phyloP scores from a whole-genome alignment of 2,888 invertebrate species.

The Eilema caniola region DNA sequence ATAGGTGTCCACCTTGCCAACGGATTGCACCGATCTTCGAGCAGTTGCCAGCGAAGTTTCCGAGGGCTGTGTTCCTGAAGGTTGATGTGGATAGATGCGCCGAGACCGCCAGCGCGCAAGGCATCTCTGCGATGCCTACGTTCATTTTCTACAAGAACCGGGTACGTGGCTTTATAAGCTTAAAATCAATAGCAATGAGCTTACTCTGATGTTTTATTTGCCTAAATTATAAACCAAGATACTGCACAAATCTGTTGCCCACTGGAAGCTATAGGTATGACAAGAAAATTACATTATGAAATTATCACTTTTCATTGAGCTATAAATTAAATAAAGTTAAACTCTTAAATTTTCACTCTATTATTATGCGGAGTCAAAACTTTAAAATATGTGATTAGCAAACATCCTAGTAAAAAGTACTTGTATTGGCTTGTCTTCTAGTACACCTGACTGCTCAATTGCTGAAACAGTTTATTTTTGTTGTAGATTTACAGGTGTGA shows the following conservation, averaged over 20 bases:
- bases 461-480: too few species aligned
- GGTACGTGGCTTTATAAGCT: slow-evolving; percentile 70
- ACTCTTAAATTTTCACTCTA: neutral
- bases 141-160: slow-evolving; percentile 97
- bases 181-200: neutral
- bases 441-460: too few species aligned
- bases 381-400: neutral
- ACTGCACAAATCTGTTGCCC: too few species aligned
- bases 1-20: slow-evolving; percentile 98
- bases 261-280: too few species aligned
- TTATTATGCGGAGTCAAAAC: neutral
- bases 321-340: too few species aligned
- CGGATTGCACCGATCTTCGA: slow-evolving; percentile 97
- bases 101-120: slow-evolving; percentile 95
- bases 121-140: slow-evolving; percentile 99
- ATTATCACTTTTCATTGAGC: too few species aligned
- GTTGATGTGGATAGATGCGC: slow-evolving; percentile 98
- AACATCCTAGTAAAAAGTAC: neutral
- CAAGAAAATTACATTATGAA: too few species aligned
- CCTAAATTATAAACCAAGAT: neutral
- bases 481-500: too few species aligned
- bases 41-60: slow-evolving; percentile 94
- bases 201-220: neutral
- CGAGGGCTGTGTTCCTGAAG: slow-evolving; percentile 96
- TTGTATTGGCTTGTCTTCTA: too few species aligned